These are phyloP conservation scores for Catamblyrhynchus diadema DNA, from an alignment of 2,797 vertebrate genomes.

Conservation along the genomic window DNA sequence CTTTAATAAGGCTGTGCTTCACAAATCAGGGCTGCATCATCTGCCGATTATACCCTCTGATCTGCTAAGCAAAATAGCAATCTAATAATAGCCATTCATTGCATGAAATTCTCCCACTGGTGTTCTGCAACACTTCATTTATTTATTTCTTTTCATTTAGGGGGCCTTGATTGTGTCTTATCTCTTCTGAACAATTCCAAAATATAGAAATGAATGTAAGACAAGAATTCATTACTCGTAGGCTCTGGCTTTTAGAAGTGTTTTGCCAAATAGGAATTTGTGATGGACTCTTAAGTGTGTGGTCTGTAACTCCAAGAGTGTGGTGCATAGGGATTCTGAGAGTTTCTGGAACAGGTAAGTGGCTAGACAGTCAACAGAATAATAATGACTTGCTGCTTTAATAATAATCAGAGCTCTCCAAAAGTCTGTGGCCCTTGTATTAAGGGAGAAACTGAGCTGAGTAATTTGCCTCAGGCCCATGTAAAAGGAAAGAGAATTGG, in stretches of 20 bases:
- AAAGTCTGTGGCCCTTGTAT: not conserved
- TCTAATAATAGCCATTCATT: constrained; percentile 29
- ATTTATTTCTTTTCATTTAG: not conserved
- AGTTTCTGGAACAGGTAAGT: not conserved
- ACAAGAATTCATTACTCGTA: not conserved
- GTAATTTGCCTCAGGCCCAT: not conserved
- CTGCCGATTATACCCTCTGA: constrained; percentile 61
- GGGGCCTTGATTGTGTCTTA: not conserved
- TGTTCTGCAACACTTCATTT: not conserved
- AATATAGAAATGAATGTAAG: not conserved
- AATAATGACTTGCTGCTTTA: not conserved
- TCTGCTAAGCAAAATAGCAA: constrained; percentile 41
- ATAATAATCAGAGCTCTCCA: not conserved
- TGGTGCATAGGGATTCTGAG: not conserved
- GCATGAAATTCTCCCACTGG: not conserved
- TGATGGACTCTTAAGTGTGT: not conserved
- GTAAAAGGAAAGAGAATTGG: not conserved
- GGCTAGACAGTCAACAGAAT: not conserved
- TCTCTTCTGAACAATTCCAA: not conserved
- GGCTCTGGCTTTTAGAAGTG: not conserved
- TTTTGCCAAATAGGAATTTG: not conserved
- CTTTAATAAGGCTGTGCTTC: constrained; percentile 65
- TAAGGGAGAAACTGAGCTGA: not conserved
- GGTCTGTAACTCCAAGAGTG: not conserved
- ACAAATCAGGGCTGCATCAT: constrained; percentile 23